Conservation (phyloP, 2,113 vertebrate genomes). For the Hemiprocne comata region DNA sequence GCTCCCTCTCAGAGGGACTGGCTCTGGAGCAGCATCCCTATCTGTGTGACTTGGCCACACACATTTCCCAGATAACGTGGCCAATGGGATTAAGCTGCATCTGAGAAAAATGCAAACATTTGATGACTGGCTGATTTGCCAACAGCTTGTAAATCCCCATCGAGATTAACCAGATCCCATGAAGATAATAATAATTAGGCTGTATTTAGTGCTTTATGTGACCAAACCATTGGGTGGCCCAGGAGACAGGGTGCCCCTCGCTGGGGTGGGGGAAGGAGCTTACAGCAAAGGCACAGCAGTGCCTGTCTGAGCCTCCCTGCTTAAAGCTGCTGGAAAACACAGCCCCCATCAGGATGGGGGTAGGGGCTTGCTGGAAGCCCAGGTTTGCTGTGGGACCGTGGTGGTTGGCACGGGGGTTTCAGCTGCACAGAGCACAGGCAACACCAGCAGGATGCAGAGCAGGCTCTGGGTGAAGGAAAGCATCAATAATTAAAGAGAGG, state of each 20-base stretch:
- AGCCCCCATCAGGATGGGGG: background rate
- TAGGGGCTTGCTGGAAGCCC: fast-evolving
- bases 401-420: fast-evolving
- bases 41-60: fast-evolving
- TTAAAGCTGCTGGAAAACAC: background rate
- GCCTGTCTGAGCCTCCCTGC: background rate
- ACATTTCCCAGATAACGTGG: background rate
- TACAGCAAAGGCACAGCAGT: background rate
- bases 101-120: slow-evolving; percentile 13
- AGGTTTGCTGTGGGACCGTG: background rate
- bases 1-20: background rate
- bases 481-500: slow-evolving; percentile 33
- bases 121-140: background rate
- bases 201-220: slow-evolving; percentile 9
- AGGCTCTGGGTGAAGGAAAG: background rate
- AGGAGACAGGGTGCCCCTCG: background rate
- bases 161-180: slow-evolving; percentile 39
- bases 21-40: background rate
- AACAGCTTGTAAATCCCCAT: slow-evolving; percentile 21
- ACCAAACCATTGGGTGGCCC: background rate
- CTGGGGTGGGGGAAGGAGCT: background rate
- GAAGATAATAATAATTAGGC: slow-evolving; percentile 47
- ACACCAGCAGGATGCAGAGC: background rate
- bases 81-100: background rate
- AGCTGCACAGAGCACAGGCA: fast-evolving